Evolutionary conservation across 1,140 invertebrate species (phyloP), one percentile per base, ranked within the genome.

Genomic region (Asobara japonica): DNA sequence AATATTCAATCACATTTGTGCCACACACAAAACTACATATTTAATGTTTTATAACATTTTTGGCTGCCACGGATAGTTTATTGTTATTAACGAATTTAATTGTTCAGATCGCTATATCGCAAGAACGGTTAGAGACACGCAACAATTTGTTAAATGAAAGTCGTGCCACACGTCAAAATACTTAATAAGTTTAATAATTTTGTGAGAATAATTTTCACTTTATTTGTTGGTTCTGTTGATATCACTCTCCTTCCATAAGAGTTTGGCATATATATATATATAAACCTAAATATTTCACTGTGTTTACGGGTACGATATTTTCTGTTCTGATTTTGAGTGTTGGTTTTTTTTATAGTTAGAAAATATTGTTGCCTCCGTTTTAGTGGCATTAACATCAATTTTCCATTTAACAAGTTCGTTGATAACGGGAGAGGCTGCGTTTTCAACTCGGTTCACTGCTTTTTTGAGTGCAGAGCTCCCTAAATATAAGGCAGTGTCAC

Each of bases 301-400:
- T 6, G 36, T 41, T 41, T 41, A n/a, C 10, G 10, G 36, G 36
- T 41, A 13, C n/a, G 36, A 41, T 41, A 6, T 41, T 4, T 3
- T 41, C n/a, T 2, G 10, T 41, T 13, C 4, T 41, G 11, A 41
- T 41, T 3, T 13, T 41, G 11, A 41, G 11, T 41, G n/a, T 6
- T 13, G n/a, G 3, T 41, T 4, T 3, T 11, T 41, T 41, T 41
- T 4, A 6, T 56, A 18, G 16, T 16, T 11, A 30, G 10, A 25
- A 65, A 48, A 38, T 64, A 74, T 16, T 5, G 74, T 41, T 1
- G 65, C 72, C 29, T 72, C 66, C 20, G 68, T 75, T 76, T 83
- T 83, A 7, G 36, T 30, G 65, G 76, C 22, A 38, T 83, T 83
- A 11, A 81, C 48, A 73, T 73, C 74, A 10, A 82, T 78, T 36